Conservation (phyloP, 2,113 vertebrate genomes). For the Siphamia tubifer region DNA sequence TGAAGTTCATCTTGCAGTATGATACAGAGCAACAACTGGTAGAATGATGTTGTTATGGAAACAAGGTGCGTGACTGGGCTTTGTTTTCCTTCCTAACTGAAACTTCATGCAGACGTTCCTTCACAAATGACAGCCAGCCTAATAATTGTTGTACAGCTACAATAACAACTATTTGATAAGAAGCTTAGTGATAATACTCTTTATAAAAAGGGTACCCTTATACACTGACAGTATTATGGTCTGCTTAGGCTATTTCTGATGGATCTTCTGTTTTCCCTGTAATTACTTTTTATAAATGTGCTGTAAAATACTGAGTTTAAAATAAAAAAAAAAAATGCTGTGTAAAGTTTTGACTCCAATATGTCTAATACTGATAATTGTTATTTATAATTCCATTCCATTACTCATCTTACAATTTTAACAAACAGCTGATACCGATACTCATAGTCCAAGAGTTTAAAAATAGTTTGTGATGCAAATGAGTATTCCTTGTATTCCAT, state of each 20-base stretch:
- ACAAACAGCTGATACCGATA: no score
- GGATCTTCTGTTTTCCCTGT: neutral
- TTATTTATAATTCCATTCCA: no score
- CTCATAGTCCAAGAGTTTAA: neutral
- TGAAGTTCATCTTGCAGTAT: neutral
- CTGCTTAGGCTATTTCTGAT: neutral
- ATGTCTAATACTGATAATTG: no score
- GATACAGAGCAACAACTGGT: conserved; percentile 16
- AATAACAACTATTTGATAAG: neutral
- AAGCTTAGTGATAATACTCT: neutral
- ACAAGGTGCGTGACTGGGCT: conserved; percentile 16
- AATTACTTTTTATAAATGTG: neutral
- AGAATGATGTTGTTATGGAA: conserved; percentile 43
- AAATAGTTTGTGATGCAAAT: neutral
- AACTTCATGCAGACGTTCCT: neutral
- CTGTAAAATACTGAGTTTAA: neutral
- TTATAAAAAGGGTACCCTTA: neutral
- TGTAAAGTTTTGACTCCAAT: neutral
- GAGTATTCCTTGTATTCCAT: neutral
- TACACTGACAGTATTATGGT: neutral
- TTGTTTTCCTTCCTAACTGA: neutral
- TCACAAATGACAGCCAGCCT: neutral
- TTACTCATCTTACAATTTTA: no score
- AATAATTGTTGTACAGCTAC: conserved; percentile 7
- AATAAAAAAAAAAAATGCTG: neutral